These are phyloP conservation scores for Andrena dorsata DNA, from an alignment of 2,888 invertebrate genomes.

Conservation along the genomic window DNA sequence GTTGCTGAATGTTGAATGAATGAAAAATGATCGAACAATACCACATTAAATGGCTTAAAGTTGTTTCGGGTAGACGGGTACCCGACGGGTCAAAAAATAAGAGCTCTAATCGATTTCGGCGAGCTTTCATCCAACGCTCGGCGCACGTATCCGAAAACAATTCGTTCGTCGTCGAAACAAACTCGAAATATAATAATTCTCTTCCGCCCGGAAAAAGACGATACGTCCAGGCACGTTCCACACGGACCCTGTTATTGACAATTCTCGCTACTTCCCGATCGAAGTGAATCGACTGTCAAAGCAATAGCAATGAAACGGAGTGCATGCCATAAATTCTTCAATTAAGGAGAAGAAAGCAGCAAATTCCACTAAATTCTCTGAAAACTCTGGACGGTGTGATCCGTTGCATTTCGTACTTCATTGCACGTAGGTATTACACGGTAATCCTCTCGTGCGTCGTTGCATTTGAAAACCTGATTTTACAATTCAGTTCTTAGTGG, in stretches of 20 bases:
- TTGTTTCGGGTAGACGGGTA: no score
- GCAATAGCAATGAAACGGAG: constrained; percentile 6
- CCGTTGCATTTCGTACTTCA: no score
- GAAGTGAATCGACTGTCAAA: constrained; percentile 3
- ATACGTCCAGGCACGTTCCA: background rate
- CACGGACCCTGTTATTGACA: background rate
- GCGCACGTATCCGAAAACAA: constrained; percentile 13
- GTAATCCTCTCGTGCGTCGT: no score
- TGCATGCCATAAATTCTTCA: constrained; percentile 23
- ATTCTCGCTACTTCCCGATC: constrained; percentile 11
- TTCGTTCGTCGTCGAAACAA: constrained; percentile 9
- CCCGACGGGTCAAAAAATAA: no score
- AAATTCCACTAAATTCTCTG: constrained; percentile 6
- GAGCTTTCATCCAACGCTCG: background rate
- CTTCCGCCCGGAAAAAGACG: background rate
- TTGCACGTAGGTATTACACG: background rate
- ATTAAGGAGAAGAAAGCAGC: background rate
- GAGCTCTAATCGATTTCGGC: background rate
- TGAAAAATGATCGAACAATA: no score
- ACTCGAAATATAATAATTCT: constrained; percentile 20
- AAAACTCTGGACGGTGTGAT: background rate
- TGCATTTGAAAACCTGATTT: background rate
- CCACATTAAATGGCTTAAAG: no score
- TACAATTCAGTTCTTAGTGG: background rate
- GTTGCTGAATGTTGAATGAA: no score